A percentile compares a stretch with the other conserved stretches of the same genome.
These are phyloP conservation scores for Melinopterus prodromus DNA, from an alignment of 2,888 invertebrate species.

Conservation along the genomic window DNA sequence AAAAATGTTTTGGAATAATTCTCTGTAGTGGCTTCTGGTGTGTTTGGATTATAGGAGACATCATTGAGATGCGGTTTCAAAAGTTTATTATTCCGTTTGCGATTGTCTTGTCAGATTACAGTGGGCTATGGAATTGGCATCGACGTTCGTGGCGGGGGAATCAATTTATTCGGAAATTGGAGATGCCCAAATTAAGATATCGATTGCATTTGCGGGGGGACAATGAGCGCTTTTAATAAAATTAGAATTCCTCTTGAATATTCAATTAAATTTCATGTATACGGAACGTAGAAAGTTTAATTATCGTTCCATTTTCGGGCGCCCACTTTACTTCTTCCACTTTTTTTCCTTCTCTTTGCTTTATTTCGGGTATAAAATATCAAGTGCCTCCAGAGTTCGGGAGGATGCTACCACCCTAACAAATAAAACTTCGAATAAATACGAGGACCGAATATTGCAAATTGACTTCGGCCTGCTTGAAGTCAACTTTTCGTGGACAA, in stretches of 20 bases:
- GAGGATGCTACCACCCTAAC: not conserved
- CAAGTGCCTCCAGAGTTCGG: not conserved
- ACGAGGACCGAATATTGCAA: not conserved
- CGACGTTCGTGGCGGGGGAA: not conserved
- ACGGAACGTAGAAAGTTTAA: conserved; percentile 4
- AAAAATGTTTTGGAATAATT: no score
- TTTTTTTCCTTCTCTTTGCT: not conserved
- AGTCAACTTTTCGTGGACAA: not conserved
- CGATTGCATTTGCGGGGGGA: not conserved
- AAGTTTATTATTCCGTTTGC: not conserved
- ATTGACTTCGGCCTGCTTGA: not conserved
- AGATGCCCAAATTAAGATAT: not conserved
- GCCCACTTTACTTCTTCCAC: not conserved
- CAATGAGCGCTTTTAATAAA: not conserved
- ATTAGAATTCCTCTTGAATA: not conserved
- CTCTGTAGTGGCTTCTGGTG: not conserved
- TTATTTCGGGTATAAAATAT: not conserved
- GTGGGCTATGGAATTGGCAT: not conserved
- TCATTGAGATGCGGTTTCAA: not conserved
- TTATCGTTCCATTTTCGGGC: not conserved
- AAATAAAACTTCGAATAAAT: not conserved
- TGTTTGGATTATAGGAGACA: not conserved
- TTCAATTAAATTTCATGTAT: not conserved
- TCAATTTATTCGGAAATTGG: conserved; percentile 4
- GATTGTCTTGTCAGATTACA: not conserved